Conservation (phyloP, 2,888 invertebrate genomes). For the Ophion ventricosus region DNA sequence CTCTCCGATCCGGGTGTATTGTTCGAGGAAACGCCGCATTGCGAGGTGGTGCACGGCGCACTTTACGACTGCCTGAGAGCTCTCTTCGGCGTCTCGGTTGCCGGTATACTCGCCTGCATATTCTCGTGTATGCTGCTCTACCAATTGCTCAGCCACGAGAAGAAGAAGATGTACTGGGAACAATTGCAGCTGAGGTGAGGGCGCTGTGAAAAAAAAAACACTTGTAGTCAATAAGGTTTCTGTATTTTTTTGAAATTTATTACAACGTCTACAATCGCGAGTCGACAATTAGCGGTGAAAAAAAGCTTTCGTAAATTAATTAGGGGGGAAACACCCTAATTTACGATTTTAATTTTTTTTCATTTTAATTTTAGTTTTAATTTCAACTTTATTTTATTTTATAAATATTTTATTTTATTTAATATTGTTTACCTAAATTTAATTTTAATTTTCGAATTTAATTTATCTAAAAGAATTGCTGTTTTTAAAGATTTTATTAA, state of each 20-base stretch:
- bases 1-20: constrained; percentile 84
- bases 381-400: no score
- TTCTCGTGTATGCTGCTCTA: constrained; percentile 97
- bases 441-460: no score
- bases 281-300: no score
- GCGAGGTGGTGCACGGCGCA: constrained; percentile 95
- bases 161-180: constrained; percentile 98
- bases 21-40: constrained; percentile 94
- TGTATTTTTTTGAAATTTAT: not conserved
- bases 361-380: no score
- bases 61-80: constrained; percentile 94
- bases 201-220: not conserved
- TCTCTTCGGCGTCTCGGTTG: constrained; percentile 95
- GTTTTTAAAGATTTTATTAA: no score
- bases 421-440: no score
- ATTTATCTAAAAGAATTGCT: no score
- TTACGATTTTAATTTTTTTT: no score
- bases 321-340: no score
- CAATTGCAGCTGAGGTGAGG: constrained; percentile 90
- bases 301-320: no score
- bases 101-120: constrained; percentile 95
- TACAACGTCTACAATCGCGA: no score
- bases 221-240: not conserved
- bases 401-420: no score
- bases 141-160: constrained; percentile 94